Evolutionary conservation across 2,888 invertebrate species (phyloP), one percentile per base, ranked within the genome.

Genomic region (Mystacides longicornis): DNA sequence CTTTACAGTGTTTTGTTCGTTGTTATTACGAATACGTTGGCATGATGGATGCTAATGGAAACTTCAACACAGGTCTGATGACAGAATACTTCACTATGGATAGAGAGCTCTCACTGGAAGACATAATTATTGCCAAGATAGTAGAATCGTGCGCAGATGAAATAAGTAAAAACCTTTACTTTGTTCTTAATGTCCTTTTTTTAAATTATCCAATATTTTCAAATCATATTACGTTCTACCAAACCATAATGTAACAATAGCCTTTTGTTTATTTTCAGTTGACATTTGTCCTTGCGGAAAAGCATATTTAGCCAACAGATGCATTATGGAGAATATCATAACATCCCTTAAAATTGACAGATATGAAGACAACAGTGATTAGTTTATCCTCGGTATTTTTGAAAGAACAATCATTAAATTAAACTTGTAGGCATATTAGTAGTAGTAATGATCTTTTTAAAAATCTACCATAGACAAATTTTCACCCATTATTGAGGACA

Each of bases 301-400:
- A 57, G 69, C 78, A 0, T 82, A 80, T 63, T 68, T 71, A 49
- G 80, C 77, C 58, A 64, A 75, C n/a, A 78, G 76, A 62, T 82
- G 82, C 62, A 62, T 80, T 4, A 75, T 78, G 69, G 69, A 72
- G 11, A 46, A 52, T 2, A 50, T 50, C 21, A 48, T 48, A 16
- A 23, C 9, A n/a, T n/a, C n/a, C n/a, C n/a, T n/a, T n/a, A n/a
- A n/a, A n/a, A n/a, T n/a, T n/a, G n/a, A n/a, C n/a, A n/a, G n/a
- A n/a, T n/a, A n/a, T n/a, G n/a, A n/a, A n/a, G n/a, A n/a, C n/a
- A n/a, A n/a, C n/a, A n/a, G n/a, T n/a, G n/a, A n/a, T n/a, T n/a
- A n/a, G n/a, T n/a, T n/a, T n/a, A n/a, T n/a, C n/a, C n/a, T n/a
- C n/a, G n/a, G n/a, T n/a, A n/a, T n/a, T n/a, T n/a, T n/a, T n/a